Conservation (phyloP, 2,888 invertebrate genomes). For the Horisme vitalbata region DNA sequence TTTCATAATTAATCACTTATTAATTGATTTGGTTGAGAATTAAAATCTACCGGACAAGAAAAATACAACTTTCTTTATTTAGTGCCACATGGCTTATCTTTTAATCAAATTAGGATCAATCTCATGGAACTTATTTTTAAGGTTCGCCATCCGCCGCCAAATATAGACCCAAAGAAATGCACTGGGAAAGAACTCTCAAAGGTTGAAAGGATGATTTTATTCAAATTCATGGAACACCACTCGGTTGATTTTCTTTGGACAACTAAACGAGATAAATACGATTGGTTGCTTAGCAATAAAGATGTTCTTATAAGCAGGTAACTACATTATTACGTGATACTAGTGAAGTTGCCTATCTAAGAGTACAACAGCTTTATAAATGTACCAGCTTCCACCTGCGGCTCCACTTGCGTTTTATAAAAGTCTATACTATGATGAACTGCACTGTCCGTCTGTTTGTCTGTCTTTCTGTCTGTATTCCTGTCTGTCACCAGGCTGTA, state of each 20-base stretch:
- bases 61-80: too few relatives aligned
- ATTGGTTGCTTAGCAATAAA: conserved; percentile 84
- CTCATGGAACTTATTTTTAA: conserved; percentile 37
- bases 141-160: conserved; percentile 68
- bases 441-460: too few relatives aligned
- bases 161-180: conserved; percentile 68
- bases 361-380: neutral
- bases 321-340: conserved; percentile 2
- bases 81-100: neutral
- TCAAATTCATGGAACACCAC: conserved; percentile 89
- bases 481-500: too few relatives aligned
- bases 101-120: too few relatives aligned
- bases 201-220: conserved; percentile 87
- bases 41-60: neutral
- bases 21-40: conserved; percentile 3
- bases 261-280: conserved; percentile 91
- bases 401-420: neutral
- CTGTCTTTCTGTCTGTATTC: too few relatives aligned
- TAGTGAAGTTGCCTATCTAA: neutral
- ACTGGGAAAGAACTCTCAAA: conserved; percentile 80
- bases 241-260: conserved; percentile 96
- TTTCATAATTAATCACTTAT: conserved; percentile 14
- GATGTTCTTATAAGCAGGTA: conserved; percentile 80
- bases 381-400: too few relatives aligned
- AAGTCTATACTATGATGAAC: neutral